phyloP scores from a whole-genome alignment of 2,113 vertebrate genomes.

The Corythornis madagascariensis region DNA sequence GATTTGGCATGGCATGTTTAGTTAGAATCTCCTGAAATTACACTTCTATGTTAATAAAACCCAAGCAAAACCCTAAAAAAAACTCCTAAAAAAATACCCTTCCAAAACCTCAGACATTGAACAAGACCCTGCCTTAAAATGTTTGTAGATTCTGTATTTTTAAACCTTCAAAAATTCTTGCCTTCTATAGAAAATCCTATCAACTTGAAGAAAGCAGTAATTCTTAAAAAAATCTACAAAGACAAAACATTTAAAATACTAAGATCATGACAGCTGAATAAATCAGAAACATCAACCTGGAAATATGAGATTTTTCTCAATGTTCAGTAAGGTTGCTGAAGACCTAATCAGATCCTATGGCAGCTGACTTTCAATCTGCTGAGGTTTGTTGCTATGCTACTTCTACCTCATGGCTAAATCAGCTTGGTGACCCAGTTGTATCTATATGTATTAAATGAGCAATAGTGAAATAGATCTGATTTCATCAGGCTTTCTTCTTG shows the following conservation, averaged over 20 bases:
- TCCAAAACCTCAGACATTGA: not conserved
- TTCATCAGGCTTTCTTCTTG: conserved; percentile 45
- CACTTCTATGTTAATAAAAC: not conserved
- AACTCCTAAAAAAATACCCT: not conserved
- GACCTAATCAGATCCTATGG: not conserved
- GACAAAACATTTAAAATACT: not conserved
- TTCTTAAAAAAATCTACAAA: not conserved
- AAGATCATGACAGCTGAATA: not conserved
- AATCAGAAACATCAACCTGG: not conserved
- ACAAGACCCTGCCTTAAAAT: not conserved
- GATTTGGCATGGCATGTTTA: not conserved
- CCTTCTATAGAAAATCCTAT: not conserved
- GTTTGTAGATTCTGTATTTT: not conserved
- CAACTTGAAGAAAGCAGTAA: not conserved
- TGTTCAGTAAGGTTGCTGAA: not conserved
- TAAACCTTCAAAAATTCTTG: not conserved
- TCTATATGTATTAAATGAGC: conserved; percentile 65
- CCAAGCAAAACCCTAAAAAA: not conserved
- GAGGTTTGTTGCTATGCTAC: conserved; percentile 50
- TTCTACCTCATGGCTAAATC: conserved; percentile 60
- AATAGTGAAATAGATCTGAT: conserved; percentile 65
- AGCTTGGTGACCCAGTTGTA: conserved; percentile 71
- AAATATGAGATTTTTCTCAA: not conserved
- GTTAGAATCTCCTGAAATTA: not conserved
- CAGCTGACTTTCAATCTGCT: conserved; percentile 42